A percentile compares a stretch with the other conserved stretches of the same genome.
phyloP scores from a whole-genome alignment of 2,113 vertebrate genomes.

The Ciconia boyciana region DNA sequence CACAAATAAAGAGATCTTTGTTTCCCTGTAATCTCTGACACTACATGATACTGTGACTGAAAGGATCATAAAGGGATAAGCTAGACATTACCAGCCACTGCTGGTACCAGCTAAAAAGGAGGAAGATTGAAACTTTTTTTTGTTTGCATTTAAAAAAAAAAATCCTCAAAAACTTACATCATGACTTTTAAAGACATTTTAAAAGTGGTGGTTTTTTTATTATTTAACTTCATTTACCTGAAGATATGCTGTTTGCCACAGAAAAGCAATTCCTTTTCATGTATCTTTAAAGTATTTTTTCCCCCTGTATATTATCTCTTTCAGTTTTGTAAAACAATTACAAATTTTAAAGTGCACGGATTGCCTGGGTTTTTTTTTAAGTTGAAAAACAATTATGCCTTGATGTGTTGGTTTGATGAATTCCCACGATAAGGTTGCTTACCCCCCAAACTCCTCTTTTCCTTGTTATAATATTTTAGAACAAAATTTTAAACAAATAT shows the following conservation, averaged over 20 bases:
- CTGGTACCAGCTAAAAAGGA: background rate
- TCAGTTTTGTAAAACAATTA: slow-evolving; percentile 13
- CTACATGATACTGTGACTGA: background rate
- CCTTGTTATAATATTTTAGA: background rate
- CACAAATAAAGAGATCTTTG: background rate
- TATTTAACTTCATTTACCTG: background rate
- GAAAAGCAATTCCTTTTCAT: background rate
- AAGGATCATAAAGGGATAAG: background rate
- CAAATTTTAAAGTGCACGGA: background rate
- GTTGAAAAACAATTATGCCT: background rate
- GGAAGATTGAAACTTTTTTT: background rate
- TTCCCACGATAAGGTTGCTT: background rate
- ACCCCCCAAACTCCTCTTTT: background rate
- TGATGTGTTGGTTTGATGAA: background rate
- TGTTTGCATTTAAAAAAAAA: background rate
- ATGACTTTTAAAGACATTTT: background rate
- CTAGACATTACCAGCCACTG: background rate
- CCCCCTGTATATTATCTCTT: background rate
- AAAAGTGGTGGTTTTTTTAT: background rate
- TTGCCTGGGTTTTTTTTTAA: background rate
- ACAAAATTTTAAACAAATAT: background rate
- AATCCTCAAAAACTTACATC: background rate
- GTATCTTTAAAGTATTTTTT: background rate
- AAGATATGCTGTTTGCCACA: background rate
- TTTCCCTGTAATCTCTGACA: background rate